These are phyloP conservation scores for Hycleus cichorii DNA, from an alignment of 1,140 invertebrate genomes.

Conservation along the genomic window DNA sequence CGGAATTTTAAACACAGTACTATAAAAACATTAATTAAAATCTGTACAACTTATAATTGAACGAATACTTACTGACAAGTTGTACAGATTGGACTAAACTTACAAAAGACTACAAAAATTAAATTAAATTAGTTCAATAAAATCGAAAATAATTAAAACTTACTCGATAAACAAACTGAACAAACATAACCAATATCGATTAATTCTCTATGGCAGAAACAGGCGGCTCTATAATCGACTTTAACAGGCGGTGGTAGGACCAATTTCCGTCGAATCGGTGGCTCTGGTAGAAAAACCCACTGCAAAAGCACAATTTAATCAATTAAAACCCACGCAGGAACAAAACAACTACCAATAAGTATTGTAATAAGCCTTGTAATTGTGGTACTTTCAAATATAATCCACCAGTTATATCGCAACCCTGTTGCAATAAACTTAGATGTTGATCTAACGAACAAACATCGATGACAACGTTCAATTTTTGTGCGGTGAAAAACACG, in stretches of 20 bases:
- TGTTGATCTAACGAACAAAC: slow-evolving; percentile 90
- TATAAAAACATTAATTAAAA: slow-evolving; percentile 47
- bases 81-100: slow-evolving; percentile 94
- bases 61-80: slow-evolving; percentile 84
- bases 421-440: slow-evolving; percentile 85
- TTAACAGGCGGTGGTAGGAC: slow-evolving; percentile 83
- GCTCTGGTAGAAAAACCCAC: slow-evolving; percentile 91
- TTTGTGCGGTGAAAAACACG: slow-evolving; percentile 90
- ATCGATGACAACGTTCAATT: slow-evolving; percentile 85
- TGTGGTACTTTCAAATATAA: slow-evolving; percentile 79
- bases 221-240: slow-evolving; percentile 93
- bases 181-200: slow-evolving; percentile 96
- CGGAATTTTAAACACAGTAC: slow-evolving; percentile 75
- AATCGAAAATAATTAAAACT: slow-evolving; percentile 27
- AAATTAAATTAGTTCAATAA: slow-evolving; percentile 16
- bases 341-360: slow-evolving; percentile 65
- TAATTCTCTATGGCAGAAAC: slow-evolving; percentile 95
- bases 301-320: slow-evolving; percentile 40
- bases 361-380: slow-evolving; percentile 79
- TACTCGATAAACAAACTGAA: slow-evolving; percentile 94
- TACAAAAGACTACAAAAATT: slow-evolving; percentile 84
- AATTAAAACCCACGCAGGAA: not conserved
- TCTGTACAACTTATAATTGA: slow-evolving; percentile 9
- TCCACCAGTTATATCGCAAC: slow-evolving; percentile 92
- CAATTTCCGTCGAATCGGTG: slow-evolving; percentile 68